Percentiles rank a stretch among this genome's conserved stretches.
These are phyloP conservation scores for Ridgeia piscesae DNA, from an alignment of 1,140 invertebrate genomes.

Conservation along the genomic window DNA sequence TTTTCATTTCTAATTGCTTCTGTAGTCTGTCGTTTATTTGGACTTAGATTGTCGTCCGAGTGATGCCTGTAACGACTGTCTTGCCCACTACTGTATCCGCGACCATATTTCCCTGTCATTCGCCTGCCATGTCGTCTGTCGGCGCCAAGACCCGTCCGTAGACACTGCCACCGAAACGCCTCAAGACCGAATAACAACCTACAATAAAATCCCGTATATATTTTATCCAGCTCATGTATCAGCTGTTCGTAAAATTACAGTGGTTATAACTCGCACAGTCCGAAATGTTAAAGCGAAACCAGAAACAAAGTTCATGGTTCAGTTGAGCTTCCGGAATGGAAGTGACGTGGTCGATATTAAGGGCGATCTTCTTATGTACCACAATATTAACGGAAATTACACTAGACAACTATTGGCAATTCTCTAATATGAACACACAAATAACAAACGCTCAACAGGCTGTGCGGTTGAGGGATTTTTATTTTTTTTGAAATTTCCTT, in stretches of 20 bases:
- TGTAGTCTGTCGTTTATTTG: neutral
- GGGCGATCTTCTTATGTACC: neutral
- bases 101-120: neutral
- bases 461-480: no score
- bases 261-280: neutral
- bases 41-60: neutral
- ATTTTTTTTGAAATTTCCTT: no score
- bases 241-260: neutral
- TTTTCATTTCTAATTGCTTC: neutral
- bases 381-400: no score
- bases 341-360: neutral
- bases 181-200: no score
- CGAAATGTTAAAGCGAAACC: neutral
- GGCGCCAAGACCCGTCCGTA: no score
- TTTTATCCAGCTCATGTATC: neutral
- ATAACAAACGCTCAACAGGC: no score
- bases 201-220: neutral
- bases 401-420: no score
- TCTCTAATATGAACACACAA: no score
- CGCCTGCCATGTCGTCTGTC: neutral
- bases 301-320: neutral
- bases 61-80: no score
- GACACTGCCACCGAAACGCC: no score
- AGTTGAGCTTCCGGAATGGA: neutral
- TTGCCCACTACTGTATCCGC: neutral